A percentile compares a stretch with the other conserved stretches of the same genome.
Evolutionary conservation across 2,797 vertebrate genomes (phyloP).

Genomic region (Kryptopterus vitreolus): DNA sequence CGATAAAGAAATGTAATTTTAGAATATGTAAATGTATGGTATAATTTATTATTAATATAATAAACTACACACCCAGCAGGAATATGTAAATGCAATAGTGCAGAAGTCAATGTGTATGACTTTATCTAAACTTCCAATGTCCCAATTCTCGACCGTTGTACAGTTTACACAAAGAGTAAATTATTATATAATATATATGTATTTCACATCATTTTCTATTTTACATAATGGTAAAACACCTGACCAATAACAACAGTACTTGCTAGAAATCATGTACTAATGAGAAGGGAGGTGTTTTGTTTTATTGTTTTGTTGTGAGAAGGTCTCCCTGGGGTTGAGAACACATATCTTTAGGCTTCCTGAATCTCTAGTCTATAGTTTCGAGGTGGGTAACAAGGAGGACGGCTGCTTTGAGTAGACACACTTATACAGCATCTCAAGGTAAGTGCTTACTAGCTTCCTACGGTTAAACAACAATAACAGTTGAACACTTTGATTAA

Average conservation of each 20-base stretch:
- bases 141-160: too few relatives aligned
- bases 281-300: slow-evolving; percentile 67
- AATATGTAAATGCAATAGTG: not conserved
- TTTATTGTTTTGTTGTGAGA: slow-evolving; percentile 44
- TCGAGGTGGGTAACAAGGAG: slow-evolving; percentile 42
- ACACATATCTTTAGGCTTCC: slow-evolving; percentile 64
- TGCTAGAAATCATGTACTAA: slow-evolving; percentile 67
- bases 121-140: not conserved
- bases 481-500: not conserved
- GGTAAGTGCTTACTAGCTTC: slow-evolving; percentile 30
- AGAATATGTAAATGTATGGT: not conserved
- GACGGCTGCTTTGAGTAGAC: slow-evolving; percentile 18
- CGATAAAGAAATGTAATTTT: too few relatives aligned
- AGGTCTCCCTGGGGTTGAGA: slow-evolving; percentile 70
- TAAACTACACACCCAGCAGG: not conserved
- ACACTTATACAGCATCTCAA: slow-evolving; percentile 11
- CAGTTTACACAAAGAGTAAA: not conserved
- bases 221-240: not conserved
- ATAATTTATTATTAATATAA: not conserved
- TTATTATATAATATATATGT: too few relatives aligned
- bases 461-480: too few relatives aligned
- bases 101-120: not conserved
- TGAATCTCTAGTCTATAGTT: slow-evolving; percentile 62
- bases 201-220: too few relatives aligned
- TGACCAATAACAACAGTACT: slow-evolving; percentile 9